Conservation (phyloP, 2,888 invertebrate genomes). For the Cataglyphis albicans region DNA sequence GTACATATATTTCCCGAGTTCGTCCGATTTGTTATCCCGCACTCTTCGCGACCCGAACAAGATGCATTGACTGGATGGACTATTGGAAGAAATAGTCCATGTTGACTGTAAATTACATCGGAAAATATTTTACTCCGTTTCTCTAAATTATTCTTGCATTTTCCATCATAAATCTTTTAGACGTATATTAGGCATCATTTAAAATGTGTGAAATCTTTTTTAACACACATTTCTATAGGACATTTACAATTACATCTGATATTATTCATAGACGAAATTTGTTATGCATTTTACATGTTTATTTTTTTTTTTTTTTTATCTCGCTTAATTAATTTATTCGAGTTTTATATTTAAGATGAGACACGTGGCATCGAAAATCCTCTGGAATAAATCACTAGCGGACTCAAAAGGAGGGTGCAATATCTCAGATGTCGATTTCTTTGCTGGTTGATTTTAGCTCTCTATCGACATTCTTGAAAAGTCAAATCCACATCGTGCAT, state of each 20-base stretch:
- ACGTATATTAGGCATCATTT: background rate
- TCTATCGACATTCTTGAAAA: conserved; percentile 57
- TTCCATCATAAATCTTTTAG: background rate
- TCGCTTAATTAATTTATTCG: conserved; percentile 25
- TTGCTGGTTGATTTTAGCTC: conserved; percentile 52
- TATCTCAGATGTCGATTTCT: conserved; percentile 55
- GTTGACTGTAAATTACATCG: conserved; percentile 12
- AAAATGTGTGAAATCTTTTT: background rate
- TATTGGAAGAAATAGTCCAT: conserved; percentile 2
- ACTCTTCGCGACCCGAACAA: conserved; percentile 29
- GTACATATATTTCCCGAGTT: conserved; percentile 61
- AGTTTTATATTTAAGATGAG: conserved; percentile 30
- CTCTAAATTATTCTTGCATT: background rate
- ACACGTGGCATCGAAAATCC: conserved; percentile 20
- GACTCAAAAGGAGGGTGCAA: conserved; percentile 49
- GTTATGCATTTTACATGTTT: background rate
- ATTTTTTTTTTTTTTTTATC: background rate
- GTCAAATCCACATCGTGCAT: conserved; percentile 53
- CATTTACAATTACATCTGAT: background rate
- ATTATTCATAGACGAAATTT: background rate
- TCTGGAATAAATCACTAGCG: conserved; percentile 47
- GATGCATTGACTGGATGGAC: conserved; percentile 26
- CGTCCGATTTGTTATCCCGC: conserved; percentile 57
- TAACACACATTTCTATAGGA: background rate
- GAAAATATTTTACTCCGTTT: background rate